A percentile compares a stretch with the other conserved stretches of the same genome.
phyloP scores from a whole-genome alignment of 2,797 vertebrate genomes.

The Furcifer pardalis region DNA sequence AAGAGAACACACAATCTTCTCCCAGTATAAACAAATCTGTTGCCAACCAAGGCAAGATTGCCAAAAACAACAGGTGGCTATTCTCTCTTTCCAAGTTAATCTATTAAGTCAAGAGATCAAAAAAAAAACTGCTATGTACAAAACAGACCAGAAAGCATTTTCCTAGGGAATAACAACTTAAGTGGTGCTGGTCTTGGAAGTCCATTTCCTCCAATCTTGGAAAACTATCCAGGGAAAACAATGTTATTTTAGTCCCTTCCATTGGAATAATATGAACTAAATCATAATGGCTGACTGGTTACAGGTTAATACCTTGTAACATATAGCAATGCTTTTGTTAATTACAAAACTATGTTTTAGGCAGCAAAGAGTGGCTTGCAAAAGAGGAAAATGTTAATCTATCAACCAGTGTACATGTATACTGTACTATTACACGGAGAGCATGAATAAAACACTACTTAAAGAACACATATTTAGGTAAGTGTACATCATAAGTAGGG shows the following conservation, averaged over 20 bases:
- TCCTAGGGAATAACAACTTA: slow-evolving; percentile 14
- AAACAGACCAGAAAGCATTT: slow-evolving; percentile 8
- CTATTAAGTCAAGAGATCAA: background rate
- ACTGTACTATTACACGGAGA: too few relatives aligned
- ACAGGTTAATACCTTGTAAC: slow-evolving; percentile 22
- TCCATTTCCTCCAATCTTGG: slow-evolving; percentile 35
- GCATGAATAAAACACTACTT: too few relatives aligned
- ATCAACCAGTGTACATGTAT: background rate
- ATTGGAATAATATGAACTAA: slow-evolving; percentile 23
- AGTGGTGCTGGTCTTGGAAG: slow-evolving; percentile 27
- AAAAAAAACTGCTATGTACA: background rate
- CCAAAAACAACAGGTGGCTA: background rate
- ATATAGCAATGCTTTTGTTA: background rate
- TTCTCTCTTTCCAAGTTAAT: background rate
- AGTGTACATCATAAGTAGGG: too few relatives aligned
- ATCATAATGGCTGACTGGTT: slow-evolving; percentile 26
- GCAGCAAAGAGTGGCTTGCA: background rate
- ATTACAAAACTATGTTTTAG: slow-evolving; percentile 36
- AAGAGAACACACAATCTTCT: background rate
- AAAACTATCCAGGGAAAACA: slow-evolving; percentile 37
- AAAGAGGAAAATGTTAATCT: background rate
- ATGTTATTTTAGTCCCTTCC: slow-evolving; percentile 10
- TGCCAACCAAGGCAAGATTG: slow-evolving; percentile 9
- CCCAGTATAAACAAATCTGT: background rate
- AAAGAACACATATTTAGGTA: too few relatives aligned